Evolutionary conservation across 2,797 vertebrate species (phyloP).

Genomic region (Rhadinocentrus ornatus): DNA sequence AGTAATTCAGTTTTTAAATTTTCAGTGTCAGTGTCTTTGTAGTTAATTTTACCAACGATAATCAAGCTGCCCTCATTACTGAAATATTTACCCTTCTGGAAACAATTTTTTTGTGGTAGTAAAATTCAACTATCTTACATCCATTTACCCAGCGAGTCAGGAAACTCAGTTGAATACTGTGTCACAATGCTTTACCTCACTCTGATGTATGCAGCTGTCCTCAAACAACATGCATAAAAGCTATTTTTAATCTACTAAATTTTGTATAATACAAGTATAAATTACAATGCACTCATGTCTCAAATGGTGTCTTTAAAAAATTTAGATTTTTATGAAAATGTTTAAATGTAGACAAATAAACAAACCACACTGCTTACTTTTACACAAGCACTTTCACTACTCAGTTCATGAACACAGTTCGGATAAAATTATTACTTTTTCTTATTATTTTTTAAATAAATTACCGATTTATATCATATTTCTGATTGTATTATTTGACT

Average conservation of each 20-base stretch:
- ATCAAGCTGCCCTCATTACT: not conserved
- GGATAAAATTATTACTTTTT: not conserved
- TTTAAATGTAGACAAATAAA: not conserved
- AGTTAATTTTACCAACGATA: not conserved
- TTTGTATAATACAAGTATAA: not conserved
- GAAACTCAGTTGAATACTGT: slow-evolving; percentile 16
- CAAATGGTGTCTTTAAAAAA: not conserved
- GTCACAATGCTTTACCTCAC: slow-evolving; percentile 18
- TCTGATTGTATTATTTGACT: not conserved
- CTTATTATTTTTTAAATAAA: no score
- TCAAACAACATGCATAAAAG: slow-evolving; percentile 22
- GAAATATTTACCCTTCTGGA: not conserved
- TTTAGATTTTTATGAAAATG: not conserved
- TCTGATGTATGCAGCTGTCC: slow-evolving; percentile 12
- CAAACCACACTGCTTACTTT: not conserved
- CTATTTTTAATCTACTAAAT: not conserved
- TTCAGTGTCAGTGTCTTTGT: no score
- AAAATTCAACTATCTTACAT: no score
- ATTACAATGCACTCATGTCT: not conserved
- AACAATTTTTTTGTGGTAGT: no score
- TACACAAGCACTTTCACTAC: not conserved
- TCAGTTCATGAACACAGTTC: not conserved
- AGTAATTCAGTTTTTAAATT: no score
- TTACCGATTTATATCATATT: not conserved
- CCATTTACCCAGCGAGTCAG: not conserved